Conservation (phyloP, 2,113 vertebrate species). For the Pholis gunnellus region DNA sequence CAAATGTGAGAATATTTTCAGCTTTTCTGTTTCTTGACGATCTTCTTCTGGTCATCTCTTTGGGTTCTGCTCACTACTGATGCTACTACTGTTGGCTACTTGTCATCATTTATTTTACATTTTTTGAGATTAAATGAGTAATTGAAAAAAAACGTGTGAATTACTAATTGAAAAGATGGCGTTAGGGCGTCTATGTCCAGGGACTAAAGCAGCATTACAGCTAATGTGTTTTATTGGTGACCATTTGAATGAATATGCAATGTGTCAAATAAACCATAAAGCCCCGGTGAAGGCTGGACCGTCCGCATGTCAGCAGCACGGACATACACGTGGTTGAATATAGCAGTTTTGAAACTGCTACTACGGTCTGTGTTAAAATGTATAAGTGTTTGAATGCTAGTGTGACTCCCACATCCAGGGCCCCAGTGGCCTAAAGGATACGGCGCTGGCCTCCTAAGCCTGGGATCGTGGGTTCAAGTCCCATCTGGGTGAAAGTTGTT, state of each 20-base stretch:
- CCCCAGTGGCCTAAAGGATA: conserved; percentile 83
- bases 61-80: neutral
- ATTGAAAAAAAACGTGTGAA: no score
- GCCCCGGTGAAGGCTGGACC: neutral
- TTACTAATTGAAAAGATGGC: neutral
- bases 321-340: no score
- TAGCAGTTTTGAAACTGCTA: neutral
- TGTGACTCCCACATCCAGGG: neutral
- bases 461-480: conserved; percentile 76
- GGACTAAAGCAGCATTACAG: neutral
- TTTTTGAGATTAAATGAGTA: neutral
- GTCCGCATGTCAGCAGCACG: neutral
- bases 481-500: conserved; percentile 63
- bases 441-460: conserved; percentile 79
- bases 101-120: neutral
- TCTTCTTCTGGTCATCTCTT: neutral
- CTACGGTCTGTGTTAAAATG: neutral
- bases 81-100: neutral
- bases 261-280: neutral
- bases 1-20: neutral
- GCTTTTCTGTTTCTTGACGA: neutral
- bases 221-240: neutral
- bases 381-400: neutral
- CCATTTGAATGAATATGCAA: neutral
- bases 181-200: neutral